Evolutionary conservation across 2,888 invertebrate species (phyloP).

Genomic region (Schizotus pectinicornis): DNA sequence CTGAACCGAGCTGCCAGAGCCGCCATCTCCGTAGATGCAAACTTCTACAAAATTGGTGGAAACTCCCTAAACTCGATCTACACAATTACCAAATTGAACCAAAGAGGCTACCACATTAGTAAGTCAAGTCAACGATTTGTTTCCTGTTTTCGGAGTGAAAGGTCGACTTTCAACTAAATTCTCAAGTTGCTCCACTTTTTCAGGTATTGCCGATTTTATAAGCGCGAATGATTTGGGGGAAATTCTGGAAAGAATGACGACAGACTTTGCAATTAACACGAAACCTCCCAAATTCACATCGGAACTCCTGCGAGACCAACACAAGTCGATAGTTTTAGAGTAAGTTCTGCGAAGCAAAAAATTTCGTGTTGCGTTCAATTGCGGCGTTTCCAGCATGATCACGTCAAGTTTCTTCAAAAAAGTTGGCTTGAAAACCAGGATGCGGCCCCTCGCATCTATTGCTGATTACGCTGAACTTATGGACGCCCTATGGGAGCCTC

Average conservation of each 20-base stretch:
- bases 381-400: conserved; percentile 69
- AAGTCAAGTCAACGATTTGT: too few species aligned
- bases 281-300: conserved; percentile 56
- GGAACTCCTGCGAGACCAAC: conserved; percentile 65
- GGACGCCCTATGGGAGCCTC: conserved; percentile 71
- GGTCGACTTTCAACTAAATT: too few species aligned
- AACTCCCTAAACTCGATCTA: conserved; percentile 86
- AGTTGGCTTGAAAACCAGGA: conserved; percentile 83
- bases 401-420: conserved; percentile 85
- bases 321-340: conserved; percentile 74
- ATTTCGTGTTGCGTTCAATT: too few species aligned
- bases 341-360: conserved; percentile 56
- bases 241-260: conserved; percentile 67
- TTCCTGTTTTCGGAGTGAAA: too few species aligned
- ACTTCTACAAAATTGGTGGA: conserved; percentile 86
- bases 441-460: conserved; percentile 71
- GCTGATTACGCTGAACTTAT: conserved; percentile 75
- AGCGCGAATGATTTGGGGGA: conserved; percentile 73
- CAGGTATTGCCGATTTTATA: conserved; percentile 81
- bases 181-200: conserved; percentile 27
- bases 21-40: conserved; percentile 68
- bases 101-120: conserved; percentile 80
- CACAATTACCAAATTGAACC: conserved; percentile 77
- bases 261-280: conserved; percentile 44
- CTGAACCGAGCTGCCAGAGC: conserved; percentile 70